phyloP scores from a whole-genome alignment of 2,888 invertebrate species.

The Rotaria macrura region DNA sequence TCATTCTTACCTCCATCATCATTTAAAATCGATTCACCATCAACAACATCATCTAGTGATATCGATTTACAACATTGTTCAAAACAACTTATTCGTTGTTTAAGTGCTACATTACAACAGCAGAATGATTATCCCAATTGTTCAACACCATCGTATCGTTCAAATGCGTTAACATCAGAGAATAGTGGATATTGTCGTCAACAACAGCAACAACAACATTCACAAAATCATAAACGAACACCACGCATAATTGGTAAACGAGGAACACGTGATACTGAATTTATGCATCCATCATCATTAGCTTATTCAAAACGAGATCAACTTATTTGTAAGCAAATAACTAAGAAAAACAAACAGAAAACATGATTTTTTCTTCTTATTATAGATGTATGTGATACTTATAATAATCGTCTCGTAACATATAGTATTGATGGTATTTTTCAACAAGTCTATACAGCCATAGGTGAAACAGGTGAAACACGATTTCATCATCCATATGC shows the following conservation, averaged over 20 bases:
- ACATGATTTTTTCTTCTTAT: background rate
- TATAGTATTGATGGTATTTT: background rate
- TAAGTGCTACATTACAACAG: background rate
- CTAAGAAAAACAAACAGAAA: no score
- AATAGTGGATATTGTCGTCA: background rate
- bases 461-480: background rate
- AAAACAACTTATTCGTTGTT: background rate
- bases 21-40: background rate
- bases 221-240: background rate
- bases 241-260: constrained; percentile 13
- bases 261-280: background rate
- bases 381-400: constrained; percentile 13
- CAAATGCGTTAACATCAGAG: background rate
- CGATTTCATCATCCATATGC: constrained; percentile 32
- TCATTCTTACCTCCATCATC: background rate
- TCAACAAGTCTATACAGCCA: background rate
- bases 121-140: background rate
- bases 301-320: background rate
- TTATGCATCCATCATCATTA: constrained; percentile 11
- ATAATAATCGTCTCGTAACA: constrained; percentile 6
- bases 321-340: background rate
- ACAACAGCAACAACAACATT: background rate
- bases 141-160: background rate
- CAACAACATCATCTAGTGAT: background rate
- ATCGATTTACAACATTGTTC: background rate